Evolutionary conservation across 2,888 invertebrate genomes (phyloP).

Genomic region (Matsumyia berberina): DNA sequence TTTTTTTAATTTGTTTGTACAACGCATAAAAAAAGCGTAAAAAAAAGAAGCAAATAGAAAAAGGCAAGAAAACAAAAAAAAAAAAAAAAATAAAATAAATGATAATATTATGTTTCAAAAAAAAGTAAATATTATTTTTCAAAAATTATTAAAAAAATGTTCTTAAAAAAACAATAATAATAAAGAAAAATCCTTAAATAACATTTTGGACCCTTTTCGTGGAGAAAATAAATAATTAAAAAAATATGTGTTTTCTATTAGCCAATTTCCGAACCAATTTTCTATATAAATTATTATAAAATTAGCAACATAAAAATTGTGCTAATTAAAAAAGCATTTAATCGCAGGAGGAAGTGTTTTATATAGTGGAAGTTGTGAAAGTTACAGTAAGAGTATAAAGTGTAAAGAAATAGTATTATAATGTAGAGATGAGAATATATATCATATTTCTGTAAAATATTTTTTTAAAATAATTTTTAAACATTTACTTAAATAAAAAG

Average conservation of each 20-base stretch:
- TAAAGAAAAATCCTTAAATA: neutral
- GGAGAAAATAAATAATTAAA: neutral
- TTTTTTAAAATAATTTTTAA: conserved; percentile 18
- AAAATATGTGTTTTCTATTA: conserved; percentile 41
- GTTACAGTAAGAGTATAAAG: conserved; percentile 31
- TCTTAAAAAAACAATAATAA: conserved; percentile 28
- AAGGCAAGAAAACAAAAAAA: conserved; percentile 31
- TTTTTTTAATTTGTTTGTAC: conserved; percentile 39
- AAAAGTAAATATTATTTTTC: conserved; percentile 6
- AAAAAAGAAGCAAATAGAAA: conserved; percentile 47
- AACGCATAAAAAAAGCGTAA: conserved; percentile 64
- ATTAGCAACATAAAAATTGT: conserved; percentile 35
- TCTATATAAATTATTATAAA: conserved; percentile 18
- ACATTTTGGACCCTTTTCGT: conserved; percentile 5
- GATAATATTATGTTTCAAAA: conserved; percentile 20
- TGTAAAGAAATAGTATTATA: conserved; percentile 29
- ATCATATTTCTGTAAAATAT: conserved; percentile 21
- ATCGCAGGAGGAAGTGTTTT: conserved; percentile 21
- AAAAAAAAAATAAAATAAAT: too few species aligned
- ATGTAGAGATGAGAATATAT: conserved; percentile 33
- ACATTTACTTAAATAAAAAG: neutral
- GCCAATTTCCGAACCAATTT: conserved; percentile 49
- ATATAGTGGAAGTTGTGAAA: conserved; percentile 11
- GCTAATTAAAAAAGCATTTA: conserved; percentile 29
- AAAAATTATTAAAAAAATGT: conserved; percentile 38